Evolutionary conservation across 2,797 vertebrate species (phyloP).

Genomic region (Fundulus diaphanus): DNA sequence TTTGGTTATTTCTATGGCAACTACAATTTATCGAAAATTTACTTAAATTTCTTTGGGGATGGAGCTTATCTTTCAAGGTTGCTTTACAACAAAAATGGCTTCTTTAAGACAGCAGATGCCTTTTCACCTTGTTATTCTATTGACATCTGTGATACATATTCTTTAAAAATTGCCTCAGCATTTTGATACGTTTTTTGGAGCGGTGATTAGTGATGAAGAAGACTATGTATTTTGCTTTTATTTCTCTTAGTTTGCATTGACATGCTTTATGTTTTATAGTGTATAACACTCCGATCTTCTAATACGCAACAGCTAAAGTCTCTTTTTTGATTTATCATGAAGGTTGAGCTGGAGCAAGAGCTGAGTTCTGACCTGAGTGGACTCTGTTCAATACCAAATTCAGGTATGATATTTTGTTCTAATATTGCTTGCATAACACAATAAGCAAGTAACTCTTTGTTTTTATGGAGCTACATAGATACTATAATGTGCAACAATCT

Average conservation of each 20-base stretch:
- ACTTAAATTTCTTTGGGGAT: too few species aligned
- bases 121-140: too few species aligned
- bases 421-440: not conserved
- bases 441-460: not conserved
- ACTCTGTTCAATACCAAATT: conserved; percentile 66
- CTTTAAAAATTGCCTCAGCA: not conserved
- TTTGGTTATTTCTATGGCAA: too few species aligned
- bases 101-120: too few species aligned
- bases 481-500: too few species aligned
- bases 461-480: not conserved
- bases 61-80: too few species aligned
- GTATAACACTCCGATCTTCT: not conserved
- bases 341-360: conserved; percentile 75
- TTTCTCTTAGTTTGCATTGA: not conserved
- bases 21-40: too few species aligned
- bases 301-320: not conserved
- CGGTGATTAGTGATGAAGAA: not conserved
- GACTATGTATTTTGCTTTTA: not conserved
- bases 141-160: not conserved
- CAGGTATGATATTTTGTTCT: conserved; percentile 41
- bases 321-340: not conserved
- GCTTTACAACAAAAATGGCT: too few species aligned
- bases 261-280: not conserved
- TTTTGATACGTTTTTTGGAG: not conserved
- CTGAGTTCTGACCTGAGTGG: conserved; percentile 62